Evolutionary conservation across 1,140 invertebrate species (phyloP).

Genomic region (Gonioctena quinquepunctata): DNA sequence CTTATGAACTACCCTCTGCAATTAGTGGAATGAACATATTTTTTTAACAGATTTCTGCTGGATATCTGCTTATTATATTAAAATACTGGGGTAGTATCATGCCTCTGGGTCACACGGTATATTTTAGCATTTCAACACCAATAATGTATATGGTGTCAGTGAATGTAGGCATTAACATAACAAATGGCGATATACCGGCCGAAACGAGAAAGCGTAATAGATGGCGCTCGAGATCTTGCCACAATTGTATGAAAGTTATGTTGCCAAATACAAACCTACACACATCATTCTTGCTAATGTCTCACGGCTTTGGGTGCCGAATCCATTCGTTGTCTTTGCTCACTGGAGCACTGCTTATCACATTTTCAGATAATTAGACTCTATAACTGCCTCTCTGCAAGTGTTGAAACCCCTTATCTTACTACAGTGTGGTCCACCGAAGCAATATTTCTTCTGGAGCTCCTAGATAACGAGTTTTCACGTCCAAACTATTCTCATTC

Average conservation of each 20-base stretch:
- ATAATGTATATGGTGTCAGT: conserved; percentile 22
- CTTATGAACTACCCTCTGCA: too few relatives aligned
- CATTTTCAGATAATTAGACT: neutral
- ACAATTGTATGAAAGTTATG: conserved; percentile 1
- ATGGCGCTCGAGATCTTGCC: conserved; percentile 19
- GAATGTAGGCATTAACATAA: conserved; percentile 35
- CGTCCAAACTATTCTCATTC: too few relatives aligned
- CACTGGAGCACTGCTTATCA: neutral
- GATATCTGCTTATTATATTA: too few relatives aligned
- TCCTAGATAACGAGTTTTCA: too few relatives aligned
- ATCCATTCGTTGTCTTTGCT: neutral
- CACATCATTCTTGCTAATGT: neutral
- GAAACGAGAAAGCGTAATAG: conserved; percentile 36
- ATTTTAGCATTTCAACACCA: neutral
- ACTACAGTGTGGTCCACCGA: neutral
- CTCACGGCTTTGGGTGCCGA: neutral
- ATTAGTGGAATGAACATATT: too few relatives aligned
- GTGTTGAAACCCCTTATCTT: neutral
- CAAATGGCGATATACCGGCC: conserved; percentile 28
- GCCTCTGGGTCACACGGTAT: too few relatives aligned
- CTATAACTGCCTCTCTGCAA: neutral
- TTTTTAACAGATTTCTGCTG: too few relatives aligned
- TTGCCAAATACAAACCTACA: neutral
- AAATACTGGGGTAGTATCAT: too few relatives aligned
- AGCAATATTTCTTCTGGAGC: too few relatives aligned